Conservation (phyloP, 2,797 vertebrate species). For the Geotrypetes seraphini region DNA sequence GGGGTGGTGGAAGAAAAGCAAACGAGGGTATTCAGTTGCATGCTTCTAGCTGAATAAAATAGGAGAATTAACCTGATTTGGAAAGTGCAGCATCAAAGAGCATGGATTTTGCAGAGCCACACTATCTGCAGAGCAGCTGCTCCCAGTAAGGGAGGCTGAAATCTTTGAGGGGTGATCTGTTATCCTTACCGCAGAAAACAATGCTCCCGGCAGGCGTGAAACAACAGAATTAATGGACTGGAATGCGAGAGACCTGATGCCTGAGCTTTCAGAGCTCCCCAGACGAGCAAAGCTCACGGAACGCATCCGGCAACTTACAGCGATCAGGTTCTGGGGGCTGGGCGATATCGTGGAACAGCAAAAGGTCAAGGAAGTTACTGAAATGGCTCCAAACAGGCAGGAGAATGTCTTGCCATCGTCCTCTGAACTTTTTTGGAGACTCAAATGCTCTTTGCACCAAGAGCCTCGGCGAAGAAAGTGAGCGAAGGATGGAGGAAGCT, state of each 20-base stretch:
- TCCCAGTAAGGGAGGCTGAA: constrained; percentile 32
- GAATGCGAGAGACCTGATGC: constrained; percentile 51
- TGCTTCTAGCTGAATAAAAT: not conserved
- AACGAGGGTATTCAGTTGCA: not conserved
- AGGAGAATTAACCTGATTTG: not conserved
- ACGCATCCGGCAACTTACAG: constrained; percentile 34
- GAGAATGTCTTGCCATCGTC: constrained; percentile 4
- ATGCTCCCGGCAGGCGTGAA: constrained; percentile 47
- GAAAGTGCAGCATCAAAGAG: constrained; percentile 5
- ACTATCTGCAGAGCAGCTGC: constrained; percentile 31
- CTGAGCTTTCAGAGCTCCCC: constrained; percentile 41
- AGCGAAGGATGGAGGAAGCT: constrained; percentile 32
- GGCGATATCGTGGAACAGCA: constrained; percentile 8
- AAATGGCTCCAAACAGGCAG: too few relatives aligned
- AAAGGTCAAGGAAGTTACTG: not conserved
- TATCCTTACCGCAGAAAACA: constrained; percentile 49
- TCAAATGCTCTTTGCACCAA: constrained; percentile 43
- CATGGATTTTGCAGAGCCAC: constrained; percentile 6
- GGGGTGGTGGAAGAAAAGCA: too few relatives aligned
- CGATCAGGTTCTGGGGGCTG: constrained; percentile 16
- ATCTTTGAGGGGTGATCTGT: constrained; percentile 37
- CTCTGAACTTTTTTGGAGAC: constrained; percentile 26
- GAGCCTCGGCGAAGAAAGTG: constrained; percentile 16
- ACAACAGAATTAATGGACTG: constrained; percentile 58
- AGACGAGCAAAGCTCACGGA: constrained; percentile 33